phyloP scores from a whole-genome alignment of 2,797 vertebrate species.

The Rhodeus uyekii region DNA sequence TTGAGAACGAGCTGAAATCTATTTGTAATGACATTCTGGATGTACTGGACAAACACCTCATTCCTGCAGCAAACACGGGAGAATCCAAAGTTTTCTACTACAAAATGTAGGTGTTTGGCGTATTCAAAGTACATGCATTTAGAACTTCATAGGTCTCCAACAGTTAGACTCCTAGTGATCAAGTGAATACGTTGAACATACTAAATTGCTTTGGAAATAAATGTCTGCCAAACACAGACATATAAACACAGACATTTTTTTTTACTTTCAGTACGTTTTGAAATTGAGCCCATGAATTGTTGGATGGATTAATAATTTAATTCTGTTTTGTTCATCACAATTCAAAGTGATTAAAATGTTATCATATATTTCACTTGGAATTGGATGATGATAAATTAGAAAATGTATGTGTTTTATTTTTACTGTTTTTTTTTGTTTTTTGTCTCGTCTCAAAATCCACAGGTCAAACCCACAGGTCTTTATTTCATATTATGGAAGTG shows the following conservation, averaged over 20 bases:
- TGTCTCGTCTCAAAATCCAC: too few species aligned
- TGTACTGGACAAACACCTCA: conserved; percentile 99
- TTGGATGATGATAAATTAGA: too few species aligned
- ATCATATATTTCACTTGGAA: too few species aligned
- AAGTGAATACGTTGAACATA: not conserved
- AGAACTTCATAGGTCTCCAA: not conserved
- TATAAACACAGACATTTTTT: too few species aligned
- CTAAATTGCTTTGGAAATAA: not conserved
- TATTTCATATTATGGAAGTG: too few species aligned
- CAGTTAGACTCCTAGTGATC: not conserved
- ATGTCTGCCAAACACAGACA: not conserved
- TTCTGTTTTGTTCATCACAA: too few species aligned
- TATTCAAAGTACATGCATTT: not conserved
- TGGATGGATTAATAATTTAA: too few species aligned
- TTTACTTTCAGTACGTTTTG: not conserved
- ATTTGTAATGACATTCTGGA: conserved; percentile 99
- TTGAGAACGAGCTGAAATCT: conserved; percentile 90
- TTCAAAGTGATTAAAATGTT: too few species aligned
- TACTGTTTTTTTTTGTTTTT: too few species aligned
- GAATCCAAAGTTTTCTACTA: conserved; percentile 99
- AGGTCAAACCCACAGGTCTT: too few species aligned
- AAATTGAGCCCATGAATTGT: not conserved
- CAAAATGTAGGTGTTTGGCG: conserved; percentile 87
- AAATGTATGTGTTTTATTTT: too few species aligned
- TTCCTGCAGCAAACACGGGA: conserved; percentile 90